Conservation (phyloP, 2,888 invertebrate species). For the Tipula helvola region DNA sequence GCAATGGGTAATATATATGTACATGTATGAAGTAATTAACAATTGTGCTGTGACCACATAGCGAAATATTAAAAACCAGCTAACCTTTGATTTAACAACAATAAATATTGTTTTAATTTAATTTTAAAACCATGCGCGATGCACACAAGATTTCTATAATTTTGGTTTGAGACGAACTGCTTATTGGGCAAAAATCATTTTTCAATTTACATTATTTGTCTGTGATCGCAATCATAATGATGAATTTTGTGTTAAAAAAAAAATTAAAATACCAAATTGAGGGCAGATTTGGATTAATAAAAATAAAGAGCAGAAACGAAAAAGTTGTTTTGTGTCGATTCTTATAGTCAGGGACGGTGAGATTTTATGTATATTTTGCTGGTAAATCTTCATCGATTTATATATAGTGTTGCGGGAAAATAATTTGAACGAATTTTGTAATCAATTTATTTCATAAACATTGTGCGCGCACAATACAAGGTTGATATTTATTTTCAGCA, state of each 20-base stretch:
- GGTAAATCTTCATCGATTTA: neutral
- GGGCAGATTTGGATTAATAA: constrained; percentile 8
- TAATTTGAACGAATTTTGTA: neutral
- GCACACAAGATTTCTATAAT: neutral
- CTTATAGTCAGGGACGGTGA: neutral
- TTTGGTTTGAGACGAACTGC: neutral
- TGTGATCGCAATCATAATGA: neutral
- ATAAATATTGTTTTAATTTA: neutral
- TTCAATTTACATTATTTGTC: neutral
- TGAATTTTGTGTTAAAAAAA: neutral
- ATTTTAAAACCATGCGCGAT: neutral
- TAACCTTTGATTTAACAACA: neutral
- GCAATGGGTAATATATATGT: neutral
- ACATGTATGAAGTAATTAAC: neutral
- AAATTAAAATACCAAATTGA: neutral
- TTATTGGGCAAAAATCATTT: neutral
- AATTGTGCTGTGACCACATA: neutral
- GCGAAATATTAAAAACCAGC: neutral
- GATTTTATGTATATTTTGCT: neutral
- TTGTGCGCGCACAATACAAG: neutral
- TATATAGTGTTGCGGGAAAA: neutral
- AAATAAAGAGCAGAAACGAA: neutral
- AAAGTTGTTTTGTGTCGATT: neutral
- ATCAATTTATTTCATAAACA: neutral
- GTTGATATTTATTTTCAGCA: neutral